Evolutionary conservation across 2,113 vertebrate genomes (phyloP).

Genomic region (Sisor rabdophorus): DNA sequence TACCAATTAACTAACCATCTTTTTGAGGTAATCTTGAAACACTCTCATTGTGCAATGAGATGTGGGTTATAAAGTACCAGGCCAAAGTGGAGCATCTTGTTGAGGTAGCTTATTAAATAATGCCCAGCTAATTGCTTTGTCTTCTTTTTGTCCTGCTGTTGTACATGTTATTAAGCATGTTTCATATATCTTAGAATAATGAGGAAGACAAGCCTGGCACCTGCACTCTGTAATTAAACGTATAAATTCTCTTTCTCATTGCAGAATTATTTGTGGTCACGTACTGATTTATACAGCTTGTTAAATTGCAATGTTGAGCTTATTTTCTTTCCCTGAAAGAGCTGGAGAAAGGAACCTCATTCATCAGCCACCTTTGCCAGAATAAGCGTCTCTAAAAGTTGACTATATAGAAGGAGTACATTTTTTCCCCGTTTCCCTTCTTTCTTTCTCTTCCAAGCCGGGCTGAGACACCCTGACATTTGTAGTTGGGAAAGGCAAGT

Average conservation of each 20-base stretch:
- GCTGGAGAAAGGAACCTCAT: conserved; percentile 52
- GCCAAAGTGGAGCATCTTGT: conserved; percentile 61
- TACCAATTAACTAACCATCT: conserved; percentile 44
- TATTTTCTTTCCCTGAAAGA: conserved; percentile 64
- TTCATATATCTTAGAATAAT: conserved; percentile 78
- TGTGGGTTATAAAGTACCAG: conserved; percentile 63
- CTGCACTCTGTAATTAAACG: conserved; percentile 76
- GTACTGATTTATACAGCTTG: conserved; percentile 69
- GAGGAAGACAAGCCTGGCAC: conserved; percentile 71
- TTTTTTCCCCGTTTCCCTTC: conserved; percentile 15
- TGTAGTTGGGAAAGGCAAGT: conserved; percentile 38
- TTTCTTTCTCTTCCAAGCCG: conserved; percentile 24
- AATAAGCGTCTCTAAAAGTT: conserved; percentile 60
- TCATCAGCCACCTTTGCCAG: conserved; percentile 58
- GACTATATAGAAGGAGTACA: conserved; percentile 52
- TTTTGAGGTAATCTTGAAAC: conserved; percentile 33
- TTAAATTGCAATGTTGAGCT: conserved; percentile 70
- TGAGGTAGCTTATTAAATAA: conserved; percentile 73
- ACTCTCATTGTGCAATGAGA: conserved; percentile 60
- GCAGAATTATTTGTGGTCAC: conserved; percentile 72
- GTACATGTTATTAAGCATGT: conserved; percentile 55
- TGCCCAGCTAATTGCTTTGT: conserved; percentile 72
- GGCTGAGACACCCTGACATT: conserved; percentile 30
- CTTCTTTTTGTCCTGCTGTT: conserved; percentile 71
- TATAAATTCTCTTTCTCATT: conserved; percentile 71